These are phyloP conservation scores for Dendrolimus houi DNA, from an alignment of 2,888 invertebrate species.

Conservation along the genomic window DNA sequence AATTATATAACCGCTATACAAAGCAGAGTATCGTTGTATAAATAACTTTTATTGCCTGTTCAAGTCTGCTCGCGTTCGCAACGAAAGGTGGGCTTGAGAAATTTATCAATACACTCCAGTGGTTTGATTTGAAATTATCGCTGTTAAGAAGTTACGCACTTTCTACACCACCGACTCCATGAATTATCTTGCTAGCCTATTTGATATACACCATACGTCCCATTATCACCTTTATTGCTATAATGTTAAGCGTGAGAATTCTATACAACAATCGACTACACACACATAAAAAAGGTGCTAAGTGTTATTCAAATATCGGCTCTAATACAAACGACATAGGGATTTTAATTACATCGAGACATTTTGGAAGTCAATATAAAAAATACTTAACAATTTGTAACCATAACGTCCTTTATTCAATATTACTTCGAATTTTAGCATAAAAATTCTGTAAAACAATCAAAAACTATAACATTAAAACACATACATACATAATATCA, in stretches of 20 bases:
- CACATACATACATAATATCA: too few species aligned
- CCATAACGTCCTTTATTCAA: too few species aligned
- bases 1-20: too few species aligned
- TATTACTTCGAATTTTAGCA: too few species aligned
- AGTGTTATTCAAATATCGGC: not conserved
- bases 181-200: not conserved
- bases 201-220: too few species aligned
- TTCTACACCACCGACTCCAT: conserved; percentile 38
- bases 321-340: not conserved
- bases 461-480: too few species aligned
- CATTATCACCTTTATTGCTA: too few species aligned
- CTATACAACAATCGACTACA: too few species aligned
- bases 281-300: not conserved
- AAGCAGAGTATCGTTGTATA: not conserved
- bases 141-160: conserved; percentile 55
- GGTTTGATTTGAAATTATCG: conserved; percentile 55
- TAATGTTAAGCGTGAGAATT: too few species aligned
- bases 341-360: not conserved
- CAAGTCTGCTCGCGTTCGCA: conserved; percentile 49
- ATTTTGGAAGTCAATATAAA: too few species aligned
- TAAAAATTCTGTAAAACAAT: too few species aligned
- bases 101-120: conserved; percentile 53
- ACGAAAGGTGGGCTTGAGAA: conserved; percentile 16
- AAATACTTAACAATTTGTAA: too few species aligned
- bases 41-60: conserved; percentile 33